phyloP scores from a whole-genome alignment of 1,140 invertebrate genomes.

The Patella vulgata region DNA sequence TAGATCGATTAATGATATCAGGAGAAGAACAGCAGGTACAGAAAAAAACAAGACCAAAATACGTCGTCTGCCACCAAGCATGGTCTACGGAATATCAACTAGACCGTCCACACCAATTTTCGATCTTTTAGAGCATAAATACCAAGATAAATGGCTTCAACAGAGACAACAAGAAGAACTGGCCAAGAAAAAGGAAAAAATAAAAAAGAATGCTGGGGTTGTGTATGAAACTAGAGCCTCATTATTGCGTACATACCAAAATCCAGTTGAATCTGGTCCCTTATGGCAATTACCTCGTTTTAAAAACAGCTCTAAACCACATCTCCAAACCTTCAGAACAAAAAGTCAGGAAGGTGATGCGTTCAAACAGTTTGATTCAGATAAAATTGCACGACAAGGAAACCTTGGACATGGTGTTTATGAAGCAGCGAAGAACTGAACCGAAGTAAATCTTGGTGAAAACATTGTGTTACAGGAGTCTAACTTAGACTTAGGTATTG shows the following conservation, averaged over 20 bases:
- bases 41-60: conserved; percentile 43
- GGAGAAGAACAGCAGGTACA: conserved; percentile 37
- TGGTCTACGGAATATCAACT: conserved; percentile 61
- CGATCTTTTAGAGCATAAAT: conserved; percentile 64
- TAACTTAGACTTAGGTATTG: too few species aligned
- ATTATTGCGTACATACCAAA: conserved; percentile 57
- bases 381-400: conserved; percentile 57
- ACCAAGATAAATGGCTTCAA: conserved; percentile 62
- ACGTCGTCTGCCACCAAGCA: conserved; percentile 50
- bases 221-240: conserved; percentile 59
- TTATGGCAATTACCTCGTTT: conserved; percentile 63
- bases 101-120: conserved; percentile 64
- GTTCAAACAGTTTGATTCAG: conserved; percentile 48
- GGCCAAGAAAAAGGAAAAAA: conserved; percentile 44
- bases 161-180: conserved; percentile 39
- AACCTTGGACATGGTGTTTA: conserved; percentile 57
- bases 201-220: conserved; percentile 36
- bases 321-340: conserved; percentile 59
- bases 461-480: too few species aligned
- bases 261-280: conserved; percentile 55
- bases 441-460: too few species aligned
- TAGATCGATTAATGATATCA: conserved; percentile 59
- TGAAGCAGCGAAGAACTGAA: conserved; percentile 59
- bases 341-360: conserved; percentile 36
- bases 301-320: conserved; percentile 51